Evolutionary conservation across 2,888 invertebrate species (phyloP), one percentile per base, ranked within the genome.

Genomic region (Pristionchus maxplancki): DNA sequence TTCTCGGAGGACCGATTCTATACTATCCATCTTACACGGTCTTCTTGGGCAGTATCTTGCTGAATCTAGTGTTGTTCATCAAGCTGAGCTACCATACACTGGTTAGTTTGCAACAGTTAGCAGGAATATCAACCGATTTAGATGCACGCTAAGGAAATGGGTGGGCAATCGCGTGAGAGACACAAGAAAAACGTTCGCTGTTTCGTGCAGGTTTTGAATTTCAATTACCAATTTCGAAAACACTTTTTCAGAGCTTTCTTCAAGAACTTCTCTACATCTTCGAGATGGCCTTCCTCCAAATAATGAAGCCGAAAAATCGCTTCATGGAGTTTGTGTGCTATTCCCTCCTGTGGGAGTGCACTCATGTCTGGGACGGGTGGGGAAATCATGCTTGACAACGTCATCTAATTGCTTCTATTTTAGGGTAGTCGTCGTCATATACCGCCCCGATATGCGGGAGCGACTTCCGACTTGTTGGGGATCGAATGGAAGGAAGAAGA

Each of bases 261-360:
- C 86, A 87, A 71, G 86, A 87, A 20, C 58, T 87, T 11, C 31
- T 67, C 6, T 87, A 87, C 86, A 87, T 87, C 37, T 48, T 87
- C 50, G 86, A 87, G 24, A 24, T 87, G 86, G 28, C 37, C 11
- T 71, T 87, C n/a, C 31, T 48, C 0, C 86, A 87, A 58, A 20
- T 71, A n/a, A 50, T 71, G 50, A 34, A 53, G 20, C 86, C 86
- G 34, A 71, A n/a, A 11, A 40, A 67, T 31, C 44, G 67, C n/a
- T 50, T 87, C n/a, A 44, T 37, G 50, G 40, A 67, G n/a, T 87
- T 87, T 40, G 34, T 87, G 17, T 48, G 48, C 31, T 71, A 71
- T n/a, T 87, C 86, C 3, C 71, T 87, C 4, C 67, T 87, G 50
- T 87, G 86, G 86, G 86, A 87, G 37, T 87, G 50, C 40, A 87